A percentile compares a stretch with the other conserved stretches of the same genome.
These are phyloP conservation scores for Mus minutoides DNA, from an alignment of 2,797 vertebrate species.

Conservation along the genomic window DNA sequence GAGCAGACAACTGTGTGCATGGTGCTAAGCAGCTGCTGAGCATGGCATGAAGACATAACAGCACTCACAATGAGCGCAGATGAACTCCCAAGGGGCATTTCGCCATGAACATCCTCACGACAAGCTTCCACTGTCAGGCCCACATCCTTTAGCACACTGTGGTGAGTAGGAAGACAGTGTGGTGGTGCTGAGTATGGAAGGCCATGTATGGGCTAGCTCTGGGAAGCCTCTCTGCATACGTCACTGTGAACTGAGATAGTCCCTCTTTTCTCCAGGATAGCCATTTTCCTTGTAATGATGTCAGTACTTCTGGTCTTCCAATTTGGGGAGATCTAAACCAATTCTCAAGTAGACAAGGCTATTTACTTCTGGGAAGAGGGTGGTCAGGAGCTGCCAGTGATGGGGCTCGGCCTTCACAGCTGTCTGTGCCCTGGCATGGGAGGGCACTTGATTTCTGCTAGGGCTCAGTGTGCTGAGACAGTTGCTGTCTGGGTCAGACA, in stretches of 20 bases:
- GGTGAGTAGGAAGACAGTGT: not conserved
- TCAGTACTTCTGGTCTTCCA: not conserved
- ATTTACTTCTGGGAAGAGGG: not conserved
- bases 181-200: not conserved
- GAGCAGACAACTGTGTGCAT: accelerated
- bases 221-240: too few species aligned
- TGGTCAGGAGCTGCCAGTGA: not conserved
- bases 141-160: accelerated
- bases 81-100: too few species aligned
- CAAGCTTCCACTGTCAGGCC: accelerated
- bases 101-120: accelerated
- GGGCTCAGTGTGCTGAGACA: accelerated
- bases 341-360: not conserved
- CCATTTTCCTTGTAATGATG: not conserved
- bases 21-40: not conserved
- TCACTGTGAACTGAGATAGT: not conserved
- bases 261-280: not conserved
- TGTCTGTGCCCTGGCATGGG: accelerated
- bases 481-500: accelerated
- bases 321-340: not conserved
- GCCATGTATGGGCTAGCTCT: not conserved
- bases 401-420: not conserved
- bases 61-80: not conserved
- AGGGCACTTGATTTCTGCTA: not conserved
- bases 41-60: too few species aligned